Base-by-base conservation (phyloP, 2,113 vertebrate genomes). In the Vulpes vulpes region DNA sequence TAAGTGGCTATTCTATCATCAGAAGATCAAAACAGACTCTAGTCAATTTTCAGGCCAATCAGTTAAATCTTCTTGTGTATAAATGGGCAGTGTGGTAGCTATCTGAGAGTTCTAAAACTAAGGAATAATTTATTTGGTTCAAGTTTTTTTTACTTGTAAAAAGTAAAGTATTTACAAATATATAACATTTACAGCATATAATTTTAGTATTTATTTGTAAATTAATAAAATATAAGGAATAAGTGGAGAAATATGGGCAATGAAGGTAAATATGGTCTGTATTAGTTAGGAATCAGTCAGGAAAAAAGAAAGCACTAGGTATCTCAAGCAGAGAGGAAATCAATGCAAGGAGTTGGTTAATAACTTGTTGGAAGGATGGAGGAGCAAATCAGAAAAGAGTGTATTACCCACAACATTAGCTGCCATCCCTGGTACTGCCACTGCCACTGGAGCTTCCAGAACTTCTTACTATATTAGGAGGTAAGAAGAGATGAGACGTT, bases 11-110 rank as follows among this genome's bases (percentile, higher is more conserved):
- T 89, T 35, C 71, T 95, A 93, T 88, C 81, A 76, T 85, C 67
- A 94, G 43, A 97, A 97, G 93, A 92, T 87, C 57, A 84, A 96
- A 97, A 96, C 51, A 96, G 79, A 89, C 49, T 65, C n/a, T 94
- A 60, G 80, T 93, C 91, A 81, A 96, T 97, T 97, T 97, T 92
- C 84, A 95, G 95, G 93, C 53, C 88, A 93, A 94, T 84, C 79
- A 79, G 55, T 89, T 82, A 38, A 91, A 91, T 82, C 64, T 81
- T 60, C 64, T 94, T 96, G 23, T 71, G 62, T 94, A 59, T 76
- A 95, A 96, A 84, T 81, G 57, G 38, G n/a, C 74, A 80, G 27
- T 59, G 71, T 71, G 60, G 92, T 82, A 86, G 65, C 25, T 38
- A 73, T 43, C 79, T 64, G 49, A 89, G 79, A 96, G 67, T 79